Evolutionary conservation across 2,113 vertebrate genomes (phyloP), one percentile per base, ranked within the genome.

Genomic region (Cinclus cinclus): DNA sequence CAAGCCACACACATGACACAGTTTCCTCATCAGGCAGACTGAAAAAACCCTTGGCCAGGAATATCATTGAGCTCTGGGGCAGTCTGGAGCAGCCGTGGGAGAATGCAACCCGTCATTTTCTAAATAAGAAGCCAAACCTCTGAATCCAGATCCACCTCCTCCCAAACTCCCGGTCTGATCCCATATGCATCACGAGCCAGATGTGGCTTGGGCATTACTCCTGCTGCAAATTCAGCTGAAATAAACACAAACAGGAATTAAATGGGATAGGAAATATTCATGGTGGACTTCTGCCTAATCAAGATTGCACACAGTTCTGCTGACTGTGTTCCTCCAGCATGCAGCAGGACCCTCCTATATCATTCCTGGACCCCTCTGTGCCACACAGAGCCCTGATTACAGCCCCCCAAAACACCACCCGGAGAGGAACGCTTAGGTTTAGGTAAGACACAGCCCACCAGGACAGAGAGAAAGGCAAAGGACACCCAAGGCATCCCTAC

Each of bases 51-150:
- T 85, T 55, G 88, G 91, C 91, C 24, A 22, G 19, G 68, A 93
- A 35, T 13, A 73, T 59, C 59, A 20, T 18, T 65, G 46, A 88
- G 94, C 92, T 86, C 83, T 83, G 79, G 94, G 92, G 63, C 49
- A 90, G 86, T 81, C 94, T 93, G 92, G 88, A 95, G 92, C 83
- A 44, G 88, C 92, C 75, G 39, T 90, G 82, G 94, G 94, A 97
- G 75, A 95, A 83, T 13, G 59, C 30, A 90, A 83, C 88, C 79
- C 53, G 21, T 93, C 63, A 83, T 86, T 96, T 93, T 77, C 79
- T 83, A 94, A 93, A 89, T 41, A 27, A 94, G 82, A 77, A 96
- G 95, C 92, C 94, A 93, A 83, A 94, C 59, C 80, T 90, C 92
- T 64, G 91, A 69, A 59, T 75, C 76, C 87, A 95, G 91, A 95